Evolutionary conservation across 2,113 vertebrate species (phyloP).

Genomic region (Mustelus asterias): DNA sequence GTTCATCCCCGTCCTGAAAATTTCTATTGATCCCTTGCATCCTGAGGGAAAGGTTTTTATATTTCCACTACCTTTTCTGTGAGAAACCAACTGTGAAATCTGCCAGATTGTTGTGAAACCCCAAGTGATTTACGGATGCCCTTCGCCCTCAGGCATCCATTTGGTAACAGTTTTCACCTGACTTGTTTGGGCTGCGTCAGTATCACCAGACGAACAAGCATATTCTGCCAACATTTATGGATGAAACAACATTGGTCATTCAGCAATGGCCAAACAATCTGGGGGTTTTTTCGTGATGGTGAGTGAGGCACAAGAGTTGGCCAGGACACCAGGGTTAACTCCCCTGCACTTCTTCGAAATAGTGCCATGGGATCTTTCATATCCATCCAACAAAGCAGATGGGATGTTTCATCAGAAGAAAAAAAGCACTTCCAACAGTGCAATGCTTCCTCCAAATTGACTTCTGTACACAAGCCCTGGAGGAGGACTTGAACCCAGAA

Average conservation of each 20-base stretch:
- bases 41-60: background rate
- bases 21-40: background rate
- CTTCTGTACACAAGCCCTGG: too few species aligned
- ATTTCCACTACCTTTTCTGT: background rate
- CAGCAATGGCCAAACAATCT: background rate
- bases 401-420: too few species aligned
- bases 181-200: background rate
- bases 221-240: background rate
- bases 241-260: background rate
- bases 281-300: background rate
- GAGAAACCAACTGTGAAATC: background rate
- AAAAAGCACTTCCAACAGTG: too few species aligned
- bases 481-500: too few species aligned
- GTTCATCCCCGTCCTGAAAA: background rate
- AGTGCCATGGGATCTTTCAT: too few species aligned
- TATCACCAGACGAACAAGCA: background rate
- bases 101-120: background rate
- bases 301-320: background rate
- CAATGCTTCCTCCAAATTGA: too few species aligned
- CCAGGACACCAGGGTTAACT: too few species aligned
- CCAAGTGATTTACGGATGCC: background rate
- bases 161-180: background rate
- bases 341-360: too few species aligned
- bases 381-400: too few species aligned
- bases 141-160: background rate